Conservation (phyloP, 1,140 invertebrate genomes). For the Adoxophyes honmai region DNA sequence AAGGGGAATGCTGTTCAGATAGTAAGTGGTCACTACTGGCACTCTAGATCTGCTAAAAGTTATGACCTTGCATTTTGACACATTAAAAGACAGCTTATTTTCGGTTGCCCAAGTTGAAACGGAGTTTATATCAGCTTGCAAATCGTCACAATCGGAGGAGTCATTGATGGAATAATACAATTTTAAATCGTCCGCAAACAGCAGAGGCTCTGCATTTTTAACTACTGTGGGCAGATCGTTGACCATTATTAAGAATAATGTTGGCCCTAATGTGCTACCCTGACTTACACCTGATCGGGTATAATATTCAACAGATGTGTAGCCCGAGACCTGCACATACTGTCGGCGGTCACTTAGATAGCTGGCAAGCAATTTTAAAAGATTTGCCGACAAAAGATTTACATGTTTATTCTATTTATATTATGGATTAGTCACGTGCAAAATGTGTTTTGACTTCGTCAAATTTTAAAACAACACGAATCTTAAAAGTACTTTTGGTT, state of each 20-base stretch:
- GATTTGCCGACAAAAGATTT: not conserved
- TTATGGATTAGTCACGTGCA: too few relatives aligned
- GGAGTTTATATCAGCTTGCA: not conserved
- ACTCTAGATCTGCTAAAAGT: not conserved
- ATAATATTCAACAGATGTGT: not conserved
- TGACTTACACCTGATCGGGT: not conserved
- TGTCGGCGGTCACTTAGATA: not conserved
- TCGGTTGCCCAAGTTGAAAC: not conserved
- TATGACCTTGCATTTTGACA: not conserved
- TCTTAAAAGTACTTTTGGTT: too few relatives aligned
- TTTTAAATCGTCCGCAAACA: constrained; percentile 9
- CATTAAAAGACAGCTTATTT: not conserved
- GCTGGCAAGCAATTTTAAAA: not conserved
- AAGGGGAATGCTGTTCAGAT: not conserved
- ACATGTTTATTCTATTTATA: too few relatives aligned
- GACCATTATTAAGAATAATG: not conserved
- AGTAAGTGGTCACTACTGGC: not conserved
- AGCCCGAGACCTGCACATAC: not conserved
- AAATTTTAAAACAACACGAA: too few relatives aligned
- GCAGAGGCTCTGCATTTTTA: not conserved
- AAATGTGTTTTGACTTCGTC: too few relatives aligned
- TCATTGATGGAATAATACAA: not conserved
- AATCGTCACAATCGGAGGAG: not conserved
- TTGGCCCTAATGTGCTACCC: not conserved
- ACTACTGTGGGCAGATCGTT: not conserved